These are phyloP conservation scores for Tinea semifulvella DNA, from an alignment of 2,888 invertebrate species.

Conservation along the genomic window DNA sequence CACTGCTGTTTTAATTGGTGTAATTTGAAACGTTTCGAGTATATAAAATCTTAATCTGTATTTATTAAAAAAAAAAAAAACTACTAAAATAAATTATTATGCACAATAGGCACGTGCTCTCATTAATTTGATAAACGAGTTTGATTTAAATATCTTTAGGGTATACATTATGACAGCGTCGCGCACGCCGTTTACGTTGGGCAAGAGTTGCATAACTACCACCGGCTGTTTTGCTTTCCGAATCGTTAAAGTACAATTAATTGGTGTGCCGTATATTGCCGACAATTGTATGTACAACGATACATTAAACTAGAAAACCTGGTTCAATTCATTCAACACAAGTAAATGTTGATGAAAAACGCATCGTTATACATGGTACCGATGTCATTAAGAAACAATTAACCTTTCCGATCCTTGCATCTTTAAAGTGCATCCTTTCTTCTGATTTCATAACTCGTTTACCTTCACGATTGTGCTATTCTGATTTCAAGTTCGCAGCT, in stretches of 20 bases:
- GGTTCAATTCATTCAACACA: too few species aligned
- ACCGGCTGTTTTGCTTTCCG: conserved; percentile 26
- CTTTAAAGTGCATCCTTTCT: conserved; percentile 50
- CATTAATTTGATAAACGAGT: conserved; percentile 28
- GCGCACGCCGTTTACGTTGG: conserved; percentile 23
- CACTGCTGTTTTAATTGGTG: neutral
- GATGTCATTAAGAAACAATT: conserved; percentile 11
- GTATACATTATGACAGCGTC: conserved; percentile 22
- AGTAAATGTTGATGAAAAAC: too few species aligned
- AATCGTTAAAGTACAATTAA: conserved; percentile 18
- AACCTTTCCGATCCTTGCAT: conserved; percentile 16
- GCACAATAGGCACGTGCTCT: conserved; percentile 29
- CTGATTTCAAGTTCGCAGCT: conserved; percentile 8
- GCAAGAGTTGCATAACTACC: conserved; percentile 33
- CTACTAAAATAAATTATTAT: neutral
- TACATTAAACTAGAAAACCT: conserved; percentile 1
- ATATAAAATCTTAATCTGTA: too few species aligned
- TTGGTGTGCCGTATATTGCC: conserved; percentile 2
- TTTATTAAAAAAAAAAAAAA: neutral
- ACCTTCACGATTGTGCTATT: conserved; percentile 34
- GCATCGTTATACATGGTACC: too few species aligned
- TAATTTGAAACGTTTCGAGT: conserved; percentile 3
- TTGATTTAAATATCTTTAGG: conserved; percentile 29
- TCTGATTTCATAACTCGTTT: conserved; percentile 34
- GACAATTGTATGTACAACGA: neutral